A percentile compares a stretch with the other conserved stretches of the same genome.
These are phyloP conservation scores for Helostoma temminkii DNA, from an alignment of 2,797 vertebrate species.

Conservation along the genomic window DNA sequence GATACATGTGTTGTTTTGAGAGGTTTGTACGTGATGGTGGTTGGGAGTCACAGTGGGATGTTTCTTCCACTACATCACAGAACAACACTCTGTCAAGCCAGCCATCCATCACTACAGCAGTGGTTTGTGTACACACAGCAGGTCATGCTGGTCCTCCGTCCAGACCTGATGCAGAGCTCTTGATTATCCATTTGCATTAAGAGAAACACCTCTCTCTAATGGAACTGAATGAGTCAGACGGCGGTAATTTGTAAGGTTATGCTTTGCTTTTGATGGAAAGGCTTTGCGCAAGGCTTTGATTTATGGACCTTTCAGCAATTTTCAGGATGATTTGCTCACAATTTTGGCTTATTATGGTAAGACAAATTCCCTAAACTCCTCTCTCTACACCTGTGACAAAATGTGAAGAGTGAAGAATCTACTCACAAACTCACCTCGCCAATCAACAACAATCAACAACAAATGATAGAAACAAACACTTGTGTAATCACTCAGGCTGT, in stretches of 20 bases:
- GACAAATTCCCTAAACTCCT: slow-evolving; percentile 12
- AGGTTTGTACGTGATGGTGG: slow-evolving; percentile 45
- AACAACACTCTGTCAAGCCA: slow-evolving; percentile 57
- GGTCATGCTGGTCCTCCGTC: slow-evolving; percentile 57
- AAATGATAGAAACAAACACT: slow-evolving; percentile 33
- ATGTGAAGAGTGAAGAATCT: slow-evolving; percentile 8
- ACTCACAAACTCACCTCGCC: slow-evolving; percentile 12
- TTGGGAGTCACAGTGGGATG: slow-evolving; percentile 55
- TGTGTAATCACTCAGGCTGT: slow-evolving; percentile 25
- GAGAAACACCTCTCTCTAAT: slow-evolving; percentile 49
- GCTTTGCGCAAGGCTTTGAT: slow-evolving; percentile 15
- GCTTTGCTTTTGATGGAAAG: slow-evolving; percentile 31
- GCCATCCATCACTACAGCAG: slow-evolving; percentile 64
- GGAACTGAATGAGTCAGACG: slow-evolving; percentile 36
- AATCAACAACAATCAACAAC: slow-evolving; percentile 25
- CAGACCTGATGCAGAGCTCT: slow-evolving; percentile 46
- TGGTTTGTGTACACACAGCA: slow-evolving; percentile 67
- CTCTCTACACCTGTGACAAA: slow-evolving; percentile 28
- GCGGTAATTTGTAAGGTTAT: slow-evolving; percentile 14
- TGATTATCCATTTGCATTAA: slow-evolving; percentile 54
- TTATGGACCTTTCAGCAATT: slow-evolving; percentile 20
- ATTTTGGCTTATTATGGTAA: slow-evolving; percentile 32
- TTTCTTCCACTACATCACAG: slow-evolving; percentile 54
- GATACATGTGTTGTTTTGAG: slow-evolving; percentile 54
- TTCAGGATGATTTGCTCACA: slow-evolving; percentile 31